Evolutionary conservation across 2,888 invertebrate genomes (phyloP).

Genomic region (Eurytoma californica): DNA sequence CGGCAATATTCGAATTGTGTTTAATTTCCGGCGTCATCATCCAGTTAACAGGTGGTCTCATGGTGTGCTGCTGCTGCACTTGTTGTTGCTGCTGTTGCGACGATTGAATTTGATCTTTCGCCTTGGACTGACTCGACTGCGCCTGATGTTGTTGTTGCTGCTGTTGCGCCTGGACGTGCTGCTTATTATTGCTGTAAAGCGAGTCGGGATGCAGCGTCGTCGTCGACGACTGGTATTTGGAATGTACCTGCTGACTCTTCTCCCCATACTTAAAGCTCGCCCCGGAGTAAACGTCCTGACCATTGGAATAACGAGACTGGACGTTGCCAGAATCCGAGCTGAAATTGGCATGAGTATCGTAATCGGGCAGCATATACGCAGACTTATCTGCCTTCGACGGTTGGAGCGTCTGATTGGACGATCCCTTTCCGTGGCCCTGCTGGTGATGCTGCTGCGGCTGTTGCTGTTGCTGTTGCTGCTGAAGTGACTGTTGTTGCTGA

Average conservation of each 20-base stretch:
- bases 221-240: conserved; percentile 67
- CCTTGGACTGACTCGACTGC: conserved; percentile 51
- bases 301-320: conserved; percentile 65
- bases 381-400: conserved; percentile 64
- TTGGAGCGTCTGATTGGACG: conserved; percentile 26
- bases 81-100: conserved; percentile 65
- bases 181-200: conserved; percentile 58
- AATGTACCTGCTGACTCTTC: conserved; percentile 64
- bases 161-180: conserved; percentile 61
- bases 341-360: conserved; percentile 65
- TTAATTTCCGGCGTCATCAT: conserved; percentile 79
- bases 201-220: conserved; percentile 64
- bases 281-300: conserved; percentile 66
- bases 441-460: conserved; percentile 61
- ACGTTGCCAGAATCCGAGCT: conserved; percentile 62
- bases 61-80: conserved; percentile 66
- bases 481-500: conserved; percentile 62
- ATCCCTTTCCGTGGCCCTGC: conserved; percentile 58
- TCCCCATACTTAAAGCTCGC: conserved; percentile 69
- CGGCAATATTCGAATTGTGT: conserved; percentile 71
- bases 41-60: conserved; percentile 79
- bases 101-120: conserved; percentile 54
- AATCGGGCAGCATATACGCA: conserved; percentile 67
- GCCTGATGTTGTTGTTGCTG: conserved; percentile 55
- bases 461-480: conserved; percentile 62